Base-by-base conservation (phyloP, 2,113 vertebrate species). In the Zapus hudsonius region DNA sequence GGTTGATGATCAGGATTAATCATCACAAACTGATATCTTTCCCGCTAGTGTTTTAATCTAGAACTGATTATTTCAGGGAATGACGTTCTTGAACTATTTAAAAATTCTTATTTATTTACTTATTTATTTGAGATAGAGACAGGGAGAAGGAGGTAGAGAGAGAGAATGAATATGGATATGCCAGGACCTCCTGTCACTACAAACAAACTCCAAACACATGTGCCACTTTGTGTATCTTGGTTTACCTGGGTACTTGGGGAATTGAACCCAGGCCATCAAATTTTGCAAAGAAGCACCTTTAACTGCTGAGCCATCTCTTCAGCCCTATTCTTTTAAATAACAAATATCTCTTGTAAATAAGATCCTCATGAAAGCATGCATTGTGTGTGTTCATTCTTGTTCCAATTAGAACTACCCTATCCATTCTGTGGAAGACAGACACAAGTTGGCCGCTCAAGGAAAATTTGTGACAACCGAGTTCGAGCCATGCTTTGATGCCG, bases 391-490 rank as follows among this genome's bases (percentile, higher is more conserved):
- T 74, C 55, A 2, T 89, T 95, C 93, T 92, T 92, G 47, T 94
- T 81, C 22, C 89, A 47, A 95, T 73, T 94, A 99, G 99, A 98
- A 99, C 89, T 99, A 99, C 90, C 99, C 99, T 57, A 99, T 99
- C 76, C 96, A 92, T 87, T 99, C 99, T 10, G 99, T 99, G 96
- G 99, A 99, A 97, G 99, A 99, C 98, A 98, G 99, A 97, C 99
- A 99, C 95, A 99, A 98, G 80, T 97, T 99, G 96, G 99, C 99
- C 78, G 98, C 99, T 95, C 98, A 99, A 97, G 99, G 99, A 89
- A 99, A 99, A 97, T 99, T 99, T 96, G 99, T 99, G 92, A 99
- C 99, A 73, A 99, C 99, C 0, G 99, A 99, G 97, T 98, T 99
- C 44, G 99, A 99, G 97, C 99, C 99, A 9, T 99, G 99, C 94